Conservation (phyloP, 2,888 invertebrate genomes). For the Drosophila acutilabella region DNA sequence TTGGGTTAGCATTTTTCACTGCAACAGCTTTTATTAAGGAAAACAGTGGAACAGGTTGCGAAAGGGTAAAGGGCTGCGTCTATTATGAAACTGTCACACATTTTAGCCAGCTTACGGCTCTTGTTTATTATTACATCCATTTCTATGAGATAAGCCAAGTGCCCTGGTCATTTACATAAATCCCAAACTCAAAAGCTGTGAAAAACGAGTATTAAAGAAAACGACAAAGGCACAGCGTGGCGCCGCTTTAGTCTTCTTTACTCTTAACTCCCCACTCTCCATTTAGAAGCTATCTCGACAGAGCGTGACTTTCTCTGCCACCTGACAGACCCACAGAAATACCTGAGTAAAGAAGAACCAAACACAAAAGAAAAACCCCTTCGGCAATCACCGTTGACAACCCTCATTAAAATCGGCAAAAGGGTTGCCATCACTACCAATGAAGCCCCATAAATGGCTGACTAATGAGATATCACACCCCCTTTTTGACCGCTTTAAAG, state of each 20-base stretch:
- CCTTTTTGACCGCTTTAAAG: not conserved
- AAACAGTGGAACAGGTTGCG: not conserved
- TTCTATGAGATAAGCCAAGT: slow-evolving; percentile 67
- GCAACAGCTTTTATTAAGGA: slow-evolving; percentile 22
- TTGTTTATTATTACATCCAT: slow-evolving; percentile 63
- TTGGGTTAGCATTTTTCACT: slow-evolving; percentile 41
- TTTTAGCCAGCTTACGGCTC: slow-evolving; percentile 59
- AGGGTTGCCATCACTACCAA: slow-evolving; percentile 35
- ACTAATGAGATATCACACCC: slow-evolving; percentile 67
- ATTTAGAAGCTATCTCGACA: slow-evolving; percentile 58
- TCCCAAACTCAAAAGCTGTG: slow-evolving; percentile 50
- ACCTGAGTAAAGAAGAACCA: slow-evolving; percentile 1
- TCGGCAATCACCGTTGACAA: slow-evolving; percentile 10
- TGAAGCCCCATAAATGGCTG: slow-evolving; percentile 60
- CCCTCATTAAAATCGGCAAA: slow-evolving; percentile 16
- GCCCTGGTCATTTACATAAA: slow-evolving; percentile 66
- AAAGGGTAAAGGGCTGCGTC: not conserved
- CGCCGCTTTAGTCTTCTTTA: slow-evolving; percentile 46
- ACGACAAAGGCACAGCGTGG: slow-evolving; percentile 68
- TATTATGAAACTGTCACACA: slow-evolving; percentile 80
- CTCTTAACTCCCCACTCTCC: not conserved
- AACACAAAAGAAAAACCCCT: slow-evolving; percentile 21
- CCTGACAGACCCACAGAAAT: slow-evolving; percentile 26
- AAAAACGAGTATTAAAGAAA: slow-evolving; percentile 36
- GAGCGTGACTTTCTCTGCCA: slow-evolving; percentile 56